Percentiles rank a stretch among this genome's conserved stretches.
Evolutionary conservation across 1,140 invertebrate species (phyloP).

Genomic region (Drosophila guanche): DNA sequence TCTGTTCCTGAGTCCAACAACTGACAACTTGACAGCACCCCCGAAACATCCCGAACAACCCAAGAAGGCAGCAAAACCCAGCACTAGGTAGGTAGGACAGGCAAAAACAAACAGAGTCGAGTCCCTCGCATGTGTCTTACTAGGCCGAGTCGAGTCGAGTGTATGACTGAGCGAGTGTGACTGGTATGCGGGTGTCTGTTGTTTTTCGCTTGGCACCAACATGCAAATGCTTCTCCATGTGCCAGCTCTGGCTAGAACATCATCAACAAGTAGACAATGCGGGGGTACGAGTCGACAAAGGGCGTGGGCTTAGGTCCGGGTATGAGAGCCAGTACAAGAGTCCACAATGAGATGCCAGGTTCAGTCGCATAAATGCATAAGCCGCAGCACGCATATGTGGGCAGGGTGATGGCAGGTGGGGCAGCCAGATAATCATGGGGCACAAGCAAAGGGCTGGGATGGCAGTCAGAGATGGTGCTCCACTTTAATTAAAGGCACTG

Average conservation of each 20-base stretch:
- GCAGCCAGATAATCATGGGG: slow-evolving; percentile 40
- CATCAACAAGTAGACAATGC: slow-evolving; percentile 60
- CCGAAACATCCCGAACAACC: neutral
- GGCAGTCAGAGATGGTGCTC: slow-evolving; percentile 10
- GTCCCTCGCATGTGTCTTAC: slow-evolving; percentile 38
- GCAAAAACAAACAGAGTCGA: slow-evolving; percentile 52
- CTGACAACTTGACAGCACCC: slow-evolving; percentile 68
- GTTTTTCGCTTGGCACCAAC: too few species aligned
- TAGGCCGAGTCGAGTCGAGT: neutral
- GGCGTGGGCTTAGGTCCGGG: neutral
- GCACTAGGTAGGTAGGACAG: slow-evolving; percentile 11
- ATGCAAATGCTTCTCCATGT: neutral
- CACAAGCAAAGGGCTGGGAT: slow-evolving; percentile 42
- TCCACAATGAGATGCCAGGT: slow-evolving; percentile 60
- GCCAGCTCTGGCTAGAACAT: slow-evolving; percentile 11
- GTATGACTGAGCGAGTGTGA: too few species aligned
- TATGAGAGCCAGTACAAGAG: slow-evolving; percentile 17
- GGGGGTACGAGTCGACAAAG: neutral
- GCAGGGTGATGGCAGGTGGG: slow-evolving; percentile 22
- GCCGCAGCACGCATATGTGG: slow-evolving; percentile 44
- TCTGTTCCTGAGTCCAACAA: slow-evolving; percentile 57
- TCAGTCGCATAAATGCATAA: slow-evolving; percentile 72
- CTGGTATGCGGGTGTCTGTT: slow-evolving; percentile 32
- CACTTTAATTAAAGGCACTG: slow-evolving; percentile 63
- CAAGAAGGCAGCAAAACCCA: slow-evolving; percentile 11